phyloP scores from a whole-genome alignment of 1,140 invertebrate genomes.

The Drosophila elegans region DNA sequence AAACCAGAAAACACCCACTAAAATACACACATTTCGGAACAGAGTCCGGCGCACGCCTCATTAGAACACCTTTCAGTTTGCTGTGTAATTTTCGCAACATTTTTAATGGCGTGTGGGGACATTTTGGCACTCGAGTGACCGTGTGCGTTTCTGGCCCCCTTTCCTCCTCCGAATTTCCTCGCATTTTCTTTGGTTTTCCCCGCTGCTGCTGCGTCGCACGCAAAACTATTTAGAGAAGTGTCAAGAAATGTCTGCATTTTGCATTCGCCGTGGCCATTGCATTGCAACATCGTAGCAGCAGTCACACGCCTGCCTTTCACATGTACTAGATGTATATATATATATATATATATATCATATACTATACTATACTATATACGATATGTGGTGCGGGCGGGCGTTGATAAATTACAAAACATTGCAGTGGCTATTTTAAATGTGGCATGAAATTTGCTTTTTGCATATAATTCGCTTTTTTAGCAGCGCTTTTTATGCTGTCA shows the following conservation, averaged over 20 bases:
- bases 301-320: constrained; percentile 63
- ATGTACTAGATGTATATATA: constrained; percentile 10
- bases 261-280: constrained; percentile 58
- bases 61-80: constrained; percentile 82
- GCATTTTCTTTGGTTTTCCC: constrained; percentile 32
- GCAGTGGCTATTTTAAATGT: constrained; percentile 78
- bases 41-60: constrained; percentile 76
- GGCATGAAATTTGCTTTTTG: constrained; percentile 79
- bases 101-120: constrained; percentile 82
- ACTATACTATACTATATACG: neutral
- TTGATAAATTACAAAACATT: constrained; percentile 81
- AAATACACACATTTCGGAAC: constrained; percentile 24
- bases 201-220: constrained; percentile 59
- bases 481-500: constrained; percentile 53
- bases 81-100: constrained; percentile 81
- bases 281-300: constrained; percentile 63
- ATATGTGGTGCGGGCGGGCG: constrained; percentile 55
- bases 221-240: constrained; percentile 83
- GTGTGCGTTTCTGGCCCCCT: constrained; percentile 50
- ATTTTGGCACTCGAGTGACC: constrained; percentile 81
- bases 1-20: constrained; percentile 19
- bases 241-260: constrained; percentile 82
- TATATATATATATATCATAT: neutral
- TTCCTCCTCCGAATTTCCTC: neutral
- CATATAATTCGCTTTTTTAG: constrained; percentile 56